Percentiles rank a stretch among this genome's conserved stretches.
Evolutionary conservation across 1,140 invertebrate species (phyloP).

Genomic region (Macrobrachium nipponense): DNA sequence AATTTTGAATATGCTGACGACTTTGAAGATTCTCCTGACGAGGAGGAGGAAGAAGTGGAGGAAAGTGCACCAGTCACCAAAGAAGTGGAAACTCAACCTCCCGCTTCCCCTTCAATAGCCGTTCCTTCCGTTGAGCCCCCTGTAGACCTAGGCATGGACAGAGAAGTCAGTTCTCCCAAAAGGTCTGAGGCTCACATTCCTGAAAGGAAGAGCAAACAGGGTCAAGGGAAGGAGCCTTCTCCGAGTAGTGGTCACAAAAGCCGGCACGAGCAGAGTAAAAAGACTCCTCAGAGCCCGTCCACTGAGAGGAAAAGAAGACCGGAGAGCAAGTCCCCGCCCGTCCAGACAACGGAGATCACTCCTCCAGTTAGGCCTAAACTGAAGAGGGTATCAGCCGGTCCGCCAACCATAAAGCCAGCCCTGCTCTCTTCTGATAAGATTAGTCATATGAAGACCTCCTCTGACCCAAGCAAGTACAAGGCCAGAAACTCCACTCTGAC

Average conservation of each 20-base stretch:
- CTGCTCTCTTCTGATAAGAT: constrained; percentile 41
- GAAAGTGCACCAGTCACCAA: background rate
- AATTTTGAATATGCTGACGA: constrained; percentile 45
- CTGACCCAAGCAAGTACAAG: constrained; percentile 7
- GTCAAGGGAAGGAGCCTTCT: background rate
- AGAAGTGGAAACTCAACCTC: background rate
- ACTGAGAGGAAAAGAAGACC: constrained; percentile 28
- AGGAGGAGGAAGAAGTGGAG: background rate
- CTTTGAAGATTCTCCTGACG: constrained; percentile 49
- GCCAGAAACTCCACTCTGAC: constrained; percentile 4
- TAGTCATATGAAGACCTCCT: constrained; percentile 7
- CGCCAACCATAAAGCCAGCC: constrained; percentile 44
- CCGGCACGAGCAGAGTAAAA: constrained; percentile 17
- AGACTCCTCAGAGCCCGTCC: background rate
- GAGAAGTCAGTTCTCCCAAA: background rate
- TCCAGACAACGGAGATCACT: background rate
- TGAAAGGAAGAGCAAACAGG: background rate
- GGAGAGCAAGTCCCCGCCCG: constrained; percentile 19
- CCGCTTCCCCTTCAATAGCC: too few species aligned
- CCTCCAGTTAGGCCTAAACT: background rate
- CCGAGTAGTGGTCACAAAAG: constrained; percentile 20
- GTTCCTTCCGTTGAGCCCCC: background rate
- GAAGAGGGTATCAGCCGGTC: constrained; percentile 10
- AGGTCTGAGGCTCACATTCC: background rate
- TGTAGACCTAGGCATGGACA: background rate